These are phyloP conservation scores for Euphonia xanthogaster DNA, from an alignment of 2,797 vertebrate species.

Conservation along the genomic window DNA sequence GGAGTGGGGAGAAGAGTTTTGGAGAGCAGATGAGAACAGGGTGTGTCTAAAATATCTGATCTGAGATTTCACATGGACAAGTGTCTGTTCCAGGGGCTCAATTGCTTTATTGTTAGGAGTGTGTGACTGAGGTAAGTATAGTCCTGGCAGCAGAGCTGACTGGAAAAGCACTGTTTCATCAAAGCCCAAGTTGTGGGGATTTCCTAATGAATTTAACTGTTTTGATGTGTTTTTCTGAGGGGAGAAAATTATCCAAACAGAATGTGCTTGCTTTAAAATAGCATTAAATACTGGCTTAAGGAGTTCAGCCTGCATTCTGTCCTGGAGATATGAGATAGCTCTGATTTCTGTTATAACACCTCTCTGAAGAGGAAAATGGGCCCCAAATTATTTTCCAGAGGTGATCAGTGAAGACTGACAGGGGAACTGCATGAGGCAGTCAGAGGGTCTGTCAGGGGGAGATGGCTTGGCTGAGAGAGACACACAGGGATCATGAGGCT, in stretches of 20 bases:
- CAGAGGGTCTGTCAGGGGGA: neutral
- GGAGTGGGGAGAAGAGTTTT: neutral
- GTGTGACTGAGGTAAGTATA: fast-evolving
- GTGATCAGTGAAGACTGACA: neutral
- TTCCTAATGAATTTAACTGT: neutral
- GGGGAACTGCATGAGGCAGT: neutral
- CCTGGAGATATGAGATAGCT: neutral
- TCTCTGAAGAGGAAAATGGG: neutral
- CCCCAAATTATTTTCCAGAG: neutral
- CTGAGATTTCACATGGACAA: neutral
- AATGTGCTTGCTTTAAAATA: neutral
- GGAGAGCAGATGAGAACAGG: neutral
- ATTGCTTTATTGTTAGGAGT: neutral
- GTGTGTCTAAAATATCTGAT: neutral
- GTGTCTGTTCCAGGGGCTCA: neutral
- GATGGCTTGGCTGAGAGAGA: neutral
- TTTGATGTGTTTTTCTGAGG: neutral
- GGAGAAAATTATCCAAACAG: neutral
- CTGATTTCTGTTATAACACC: neutral
- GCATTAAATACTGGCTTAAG: neutral
- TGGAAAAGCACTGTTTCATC: neutral
- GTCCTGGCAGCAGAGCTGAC: neutral
- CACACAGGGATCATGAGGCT: neutral
- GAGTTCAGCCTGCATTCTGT: neutral
- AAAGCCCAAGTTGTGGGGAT: neutral